phyloP scores from a whole-genome alignment of 2,888 invertebrate genomes.

The Esperia sulphurella region DNA sequence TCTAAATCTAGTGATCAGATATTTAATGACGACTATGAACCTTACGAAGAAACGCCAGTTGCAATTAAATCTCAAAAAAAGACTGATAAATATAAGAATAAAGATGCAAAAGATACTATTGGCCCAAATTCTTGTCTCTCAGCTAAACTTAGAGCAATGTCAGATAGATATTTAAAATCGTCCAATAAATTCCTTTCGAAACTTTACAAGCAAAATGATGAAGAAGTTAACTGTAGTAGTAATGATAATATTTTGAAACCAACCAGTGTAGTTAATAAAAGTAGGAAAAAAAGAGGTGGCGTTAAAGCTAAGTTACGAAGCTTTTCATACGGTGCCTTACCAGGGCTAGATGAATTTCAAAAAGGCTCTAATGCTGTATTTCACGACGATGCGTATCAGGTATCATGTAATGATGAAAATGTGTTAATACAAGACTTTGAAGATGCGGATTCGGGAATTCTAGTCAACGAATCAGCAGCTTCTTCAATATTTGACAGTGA shows the following conservation, averaged over 20 bases:
- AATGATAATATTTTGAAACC: constrained; percentile 53
- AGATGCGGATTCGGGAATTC: constrained; percentile 87
- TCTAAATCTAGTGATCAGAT: constrained; percentile 78
- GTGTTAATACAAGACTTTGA: constrained; percentile 81
- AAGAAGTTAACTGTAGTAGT: constrained; percentile 25
- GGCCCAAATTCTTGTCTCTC: constrained; percentile 82
- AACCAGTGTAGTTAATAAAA: constrained; percentile 46
- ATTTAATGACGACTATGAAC: constrained; percentile 71
- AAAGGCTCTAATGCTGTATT: constrained; percentile 80
- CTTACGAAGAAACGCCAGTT: constrained; percentile 41
- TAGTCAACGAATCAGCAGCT: constrained; percentile 85
- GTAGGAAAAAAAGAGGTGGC: constrained; percentile 61
- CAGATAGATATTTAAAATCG: constrained; percentile 84
- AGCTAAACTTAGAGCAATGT: constrained; percentile 85
- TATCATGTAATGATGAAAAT: constrained; percentile 75
- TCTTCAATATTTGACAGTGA: constrained; percentile 82
- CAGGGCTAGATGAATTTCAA: constrained; percentile 85
- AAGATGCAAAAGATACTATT: constrained; percentile 67
- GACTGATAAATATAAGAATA: constrained; percentile 71
- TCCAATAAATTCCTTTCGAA: constrained; percentile 84
- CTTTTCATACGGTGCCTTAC: constrained; percentile 86
- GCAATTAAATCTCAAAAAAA: constrained; percentile 61
- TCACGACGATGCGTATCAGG: constrained; percentile 78
- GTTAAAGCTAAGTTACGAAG: constrained; percentile 81
- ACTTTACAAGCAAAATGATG: constrained; percentile 76